Conservation (phyloP, 2,888 invertebrate species). For the Macaria liturata region DNA sequence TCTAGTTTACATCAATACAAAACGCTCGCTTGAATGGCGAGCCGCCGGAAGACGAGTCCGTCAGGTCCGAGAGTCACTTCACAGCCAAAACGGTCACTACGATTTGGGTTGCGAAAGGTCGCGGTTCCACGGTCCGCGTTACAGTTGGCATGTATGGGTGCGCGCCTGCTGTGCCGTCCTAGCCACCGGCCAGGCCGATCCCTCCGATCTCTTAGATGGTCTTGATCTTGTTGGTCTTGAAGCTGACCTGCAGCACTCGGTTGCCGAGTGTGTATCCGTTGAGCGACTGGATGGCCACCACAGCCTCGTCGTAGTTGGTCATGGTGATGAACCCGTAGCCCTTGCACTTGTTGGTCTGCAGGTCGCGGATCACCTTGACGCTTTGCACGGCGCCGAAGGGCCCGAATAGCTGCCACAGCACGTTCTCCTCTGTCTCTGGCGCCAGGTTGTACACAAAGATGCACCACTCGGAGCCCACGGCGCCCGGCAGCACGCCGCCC, state of each 20-base stretch:
- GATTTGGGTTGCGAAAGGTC: conserved; percentile 32
- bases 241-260: conserved; percentile 95
- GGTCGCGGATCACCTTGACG: conserved; percentile 96
- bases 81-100: conserved; percentile 33
- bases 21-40: conserved; percentile 48
- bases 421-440: conserved; percentile 97
- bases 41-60: conserved; percentile 45
- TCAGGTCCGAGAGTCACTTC: conserved; percentile 37
- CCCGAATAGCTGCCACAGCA: conserved; percentile 97
- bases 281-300: conserved; percentile 95
- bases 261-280: conserved; percentile 96
- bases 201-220: conserved; percentile 83
- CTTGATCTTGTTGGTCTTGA: conserved; percentile 93
- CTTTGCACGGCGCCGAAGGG: conserved; percentile 97
- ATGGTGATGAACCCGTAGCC: conserved; percentile 97
- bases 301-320: conserved; percentile 97
- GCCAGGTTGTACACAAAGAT: conserved; percentile 98
- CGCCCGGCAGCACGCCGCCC: conserved; percentile 90
- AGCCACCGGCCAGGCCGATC: conserved; percentile 71
- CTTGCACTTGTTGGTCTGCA: conserved; percentile 96
- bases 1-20: conserved; percentile 67
- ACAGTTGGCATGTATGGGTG: conserved; percentile 72
- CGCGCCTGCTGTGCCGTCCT: conserved; percentile 81
- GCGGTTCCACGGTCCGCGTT: conserved; percentile 27
- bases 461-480: conserved; percentile 91